Conservation (phyloP, 2,888 invertebrate species). For the Andrena haemorrhoa region DNA sequence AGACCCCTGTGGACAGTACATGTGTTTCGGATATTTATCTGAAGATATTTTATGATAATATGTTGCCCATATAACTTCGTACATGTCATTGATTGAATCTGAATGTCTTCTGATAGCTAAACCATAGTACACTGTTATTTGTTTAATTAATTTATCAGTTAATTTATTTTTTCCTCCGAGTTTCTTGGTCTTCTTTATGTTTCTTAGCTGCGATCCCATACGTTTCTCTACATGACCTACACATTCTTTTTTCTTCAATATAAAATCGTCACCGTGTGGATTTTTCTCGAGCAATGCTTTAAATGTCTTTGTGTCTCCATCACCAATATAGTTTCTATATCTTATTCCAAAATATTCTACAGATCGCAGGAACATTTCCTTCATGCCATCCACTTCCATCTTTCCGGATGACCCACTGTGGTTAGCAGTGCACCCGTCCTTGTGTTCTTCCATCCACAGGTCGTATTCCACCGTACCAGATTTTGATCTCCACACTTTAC, state of each 20-base stretch:
- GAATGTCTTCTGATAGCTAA: not conserved
- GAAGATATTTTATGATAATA: not conserved
- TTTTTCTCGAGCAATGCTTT: not conserved
- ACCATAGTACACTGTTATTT: not conserved
- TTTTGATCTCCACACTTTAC: not conserved
- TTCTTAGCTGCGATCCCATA: not conserved
- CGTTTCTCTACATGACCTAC: not conserved
- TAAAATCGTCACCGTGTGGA: too few relatives aligned
- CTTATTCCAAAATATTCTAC: not conserved
- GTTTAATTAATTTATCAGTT: not conserved
- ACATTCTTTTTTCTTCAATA: not conserved
- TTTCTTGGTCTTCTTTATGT: not conserved
- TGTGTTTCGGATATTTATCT: not conserved
- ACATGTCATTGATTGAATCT: not conserved
- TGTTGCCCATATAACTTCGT: not conserved
- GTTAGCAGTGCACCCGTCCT: not conserved
- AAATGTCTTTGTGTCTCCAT: not conserved
- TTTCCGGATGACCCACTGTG: not conserved
- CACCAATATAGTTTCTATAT: not conserved
- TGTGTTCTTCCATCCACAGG: not conserved
- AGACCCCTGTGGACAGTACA: not conserved
- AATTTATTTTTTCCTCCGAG: not conserved
- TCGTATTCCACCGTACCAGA: not conserved
- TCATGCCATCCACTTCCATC: not conserved
- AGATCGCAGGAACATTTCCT: not conserved